Base-by-base conservation (phyloP, 2,113 vertebrate genomes). In the Poeciliopsis occidentalis region DNA sequence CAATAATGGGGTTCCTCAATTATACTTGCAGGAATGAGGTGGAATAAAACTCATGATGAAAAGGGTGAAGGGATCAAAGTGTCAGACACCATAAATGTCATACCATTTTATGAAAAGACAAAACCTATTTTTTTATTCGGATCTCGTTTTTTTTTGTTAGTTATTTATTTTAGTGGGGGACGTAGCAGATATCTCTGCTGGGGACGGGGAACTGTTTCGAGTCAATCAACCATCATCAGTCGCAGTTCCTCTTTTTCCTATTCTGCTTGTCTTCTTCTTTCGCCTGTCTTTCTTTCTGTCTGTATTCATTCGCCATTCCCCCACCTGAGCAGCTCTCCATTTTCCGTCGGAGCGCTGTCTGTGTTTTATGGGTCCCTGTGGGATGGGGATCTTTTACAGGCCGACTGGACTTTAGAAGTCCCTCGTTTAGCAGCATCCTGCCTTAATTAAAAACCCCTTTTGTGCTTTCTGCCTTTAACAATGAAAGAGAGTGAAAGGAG, bases 1-100 rank as follows among this genome's bases (percentile, higher is more conserved):
- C 51, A 95, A 96, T 97, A 97, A 97, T 97, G 94, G 96, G 95
- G 94, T 95, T 94, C 91, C 95, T 95, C 95, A 95, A 95, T 96
- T 95, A 95, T 90, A 93, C 90, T 90, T 91, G 86, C 81, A 85
- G 90, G 88, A 84, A 92, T 80, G 89, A 73, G 71, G 76, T 32
- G 76, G 54, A 75, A 78, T 69, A 39, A 84, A 76, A 82, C 76
- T 85, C 47, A 11, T 60, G 65, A 24, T 74, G 26, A 60, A 57
- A 66, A 34, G 19, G 80, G 22, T 65, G 34, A 65, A 37, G 34
- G 26, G 64, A 75, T 26, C 80, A 85, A 71, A 74, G 68, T 69
- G 71, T 78, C 71, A 57, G 61, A 39, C 73, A 80, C 75, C 76
- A 73, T 75, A 80, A 84, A 86, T 83, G 67, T 83, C 84, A 91